Evolutionary conservation across 2,113 vertebrate genomes (phyloP).

Genomic region (Prunella himalayana): DNA sequence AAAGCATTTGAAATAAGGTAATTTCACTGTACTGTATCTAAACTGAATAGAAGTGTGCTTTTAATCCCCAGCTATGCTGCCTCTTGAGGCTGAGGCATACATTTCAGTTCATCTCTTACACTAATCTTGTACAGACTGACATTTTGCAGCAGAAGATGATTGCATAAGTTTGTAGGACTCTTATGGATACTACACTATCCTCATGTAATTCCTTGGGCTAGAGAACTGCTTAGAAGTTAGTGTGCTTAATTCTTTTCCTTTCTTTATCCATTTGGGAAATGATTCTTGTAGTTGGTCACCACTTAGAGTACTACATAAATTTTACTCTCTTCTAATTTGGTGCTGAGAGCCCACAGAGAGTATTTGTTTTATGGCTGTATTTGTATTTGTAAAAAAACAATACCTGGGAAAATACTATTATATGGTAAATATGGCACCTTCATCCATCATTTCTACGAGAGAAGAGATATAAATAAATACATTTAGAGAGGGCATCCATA

Average conservation of each 20-base stretch:
- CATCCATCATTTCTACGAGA: neutral
- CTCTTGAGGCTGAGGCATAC: neutral
- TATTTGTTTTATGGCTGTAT: neutral
- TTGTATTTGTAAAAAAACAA: neutral
- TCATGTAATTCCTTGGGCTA: neutral
- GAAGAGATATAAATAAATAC: neutral
- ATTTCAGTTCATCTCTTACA: neutral
- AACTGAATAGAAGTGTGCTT: neutral
- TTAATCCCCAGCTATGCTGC: neutral
- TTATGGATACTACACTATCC: neutral
- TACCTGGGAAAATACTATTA: neutral
- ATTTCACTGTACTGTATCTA: neutral
- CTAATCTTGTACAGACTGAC: neutral
- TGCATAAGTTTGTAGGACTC: neutral
- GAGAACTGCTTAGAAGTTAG: neutral
- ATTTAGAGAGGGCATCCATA: neutral
- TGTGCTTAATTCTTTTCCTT: neutral
- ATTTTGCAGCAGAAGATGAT: neutral
- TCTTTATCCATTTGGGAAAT: neutral
- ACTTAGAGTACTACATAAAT: neutral
- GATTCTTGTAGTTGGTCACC: neutral
- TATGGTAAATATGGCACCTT: neutral
- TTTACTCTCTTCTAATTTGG: neutral
- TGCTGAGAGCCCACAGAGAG: neutral
- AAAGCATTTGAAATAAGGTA: neutral